Conservation (phyloP, 2,797 vertebrate species). For the Bryconaethiops microstoma region DNA sequence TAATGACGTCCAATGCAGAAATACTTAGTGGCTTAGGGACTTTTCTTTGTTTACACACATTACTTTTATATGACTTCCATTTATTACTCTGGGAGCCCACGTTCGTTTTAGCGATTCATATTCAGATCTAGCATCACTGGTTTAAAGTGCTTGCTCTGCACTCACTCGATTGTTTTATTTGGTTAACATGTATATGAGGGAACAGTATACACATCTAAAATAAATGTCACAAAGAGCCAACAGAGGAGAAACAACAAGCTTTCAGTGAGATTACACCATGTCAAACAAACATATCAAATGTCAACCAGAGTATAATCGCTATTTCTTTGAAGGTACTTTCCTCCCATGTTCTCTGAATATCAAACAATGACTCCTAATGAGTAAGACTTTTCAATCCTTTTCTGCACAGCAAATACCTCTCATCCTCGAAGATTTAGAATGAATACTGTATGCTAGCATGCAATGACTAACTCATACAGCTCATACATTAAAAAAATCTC, state of each 20-base stretch:
- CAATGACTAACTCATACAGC: slow-evolving; percentile 30
- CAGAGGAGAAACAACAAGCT: background rate
- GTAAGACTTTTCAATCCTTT: slow-evolving; percentile 6
- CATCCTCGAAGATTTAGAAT: background rate
- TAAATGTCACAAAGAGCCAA: slow-evolving; percentile 1
- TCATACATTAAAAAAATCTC: slow-evolving; percentile 16
- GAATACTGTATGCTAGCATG: slow-evolving; percentile 17
- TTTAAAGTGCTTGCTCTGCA: background rate
- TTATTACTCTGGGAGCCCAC: background rate
- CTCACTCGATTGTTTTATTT: background rate
- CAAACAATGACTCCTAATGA: background rate
- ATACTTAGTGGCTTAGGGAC: background rate
- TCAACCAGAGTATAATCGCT: slow-evolving; percentile 19
- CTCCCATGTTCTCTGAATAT: slow-evolving; percentile 15
- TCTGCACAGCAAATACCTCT: slow-evolving; percentile 4
- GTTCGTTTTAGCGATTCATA: background rate
- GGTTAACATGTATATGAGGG: background rate
- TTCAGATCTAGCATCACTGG: background rate
- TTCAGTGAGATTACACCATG: background rate
- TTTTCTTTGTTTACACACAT: background rate
- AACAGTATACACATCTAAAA: slow-evolving; percentile 5
- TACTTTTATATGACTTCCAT: background rate
- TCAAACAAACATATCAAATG: slow-evolving; percentile 16
- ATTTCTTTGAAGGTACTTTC: background rate
- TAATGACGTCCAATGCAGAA: background rate